These are phyloP conservation scores for Apomyelois bistriatella DNA, from an alignment of 2,888 invertebrate species.

Conservation along the genomic window DNA sequence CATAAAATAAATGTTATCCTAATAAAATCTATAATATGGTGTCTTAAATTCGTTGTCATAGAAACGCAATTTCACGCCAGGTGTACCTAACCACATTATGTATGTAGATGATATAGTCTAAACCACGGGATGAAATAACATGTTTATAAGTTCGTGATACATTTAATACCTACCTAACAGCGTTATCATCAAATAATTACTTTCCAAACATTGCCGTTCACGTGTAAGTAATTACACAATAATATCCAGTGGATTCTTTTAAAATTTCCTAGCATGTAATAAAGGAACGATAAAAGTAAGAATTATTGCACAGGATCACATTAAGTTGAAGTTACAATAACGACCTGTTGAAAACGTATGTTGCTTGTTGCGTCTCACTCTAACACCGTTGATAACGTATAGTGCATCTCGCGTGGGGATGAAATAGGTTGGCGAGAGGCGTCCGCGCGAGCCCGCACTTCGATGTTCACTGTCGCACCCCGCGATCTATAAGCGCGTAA, in stretches of 20 bases:
- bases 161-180: too few relatives aligned
- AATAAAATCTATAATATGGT: too few relatives aligned
- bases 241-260: background rate
- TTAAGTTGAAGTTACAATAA: conserved; percentile 71
- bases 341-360: conserved; percentile 74
- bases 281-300: conserved; percentile 50
- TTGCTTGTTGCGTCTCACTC: conserved; percentile 55
- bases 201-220: too few relatives aligned
- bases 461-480: conserved; percentile 61
- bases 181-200: too few relatives aligned
- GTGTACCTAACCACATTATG: too few relatives aligned
- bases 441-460: conserved; percentile 66
- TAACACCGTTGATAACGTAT: conserved; percentile 41
- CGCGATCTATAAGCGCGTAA: conserved; percentile 68
- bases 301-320: conserved; percentile 70
- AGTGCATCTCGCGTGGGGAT: conserved; percentile 47
- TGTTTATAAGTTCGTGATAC: too few relatives aligned
- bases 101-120: too few relatives aligned
- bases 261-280: conserved; percentile 1
- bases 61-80: too few relatives aligned
- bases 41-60: too few relatives aligned
- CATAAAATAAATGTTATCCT: too few relatives aligned
- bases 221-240: background rate
- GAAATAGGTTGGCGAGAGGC: conserved; percentile 42
- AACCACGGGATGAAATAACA: too few relatives aligned